Percentiles rank a stretch among this genome's conserved stretches.
These are phyloP conservation scores for Hydrolagus affinis DNA, from an alignment of 2,113 vertebrate genomes.

Conservation along the genomic window DNA sequence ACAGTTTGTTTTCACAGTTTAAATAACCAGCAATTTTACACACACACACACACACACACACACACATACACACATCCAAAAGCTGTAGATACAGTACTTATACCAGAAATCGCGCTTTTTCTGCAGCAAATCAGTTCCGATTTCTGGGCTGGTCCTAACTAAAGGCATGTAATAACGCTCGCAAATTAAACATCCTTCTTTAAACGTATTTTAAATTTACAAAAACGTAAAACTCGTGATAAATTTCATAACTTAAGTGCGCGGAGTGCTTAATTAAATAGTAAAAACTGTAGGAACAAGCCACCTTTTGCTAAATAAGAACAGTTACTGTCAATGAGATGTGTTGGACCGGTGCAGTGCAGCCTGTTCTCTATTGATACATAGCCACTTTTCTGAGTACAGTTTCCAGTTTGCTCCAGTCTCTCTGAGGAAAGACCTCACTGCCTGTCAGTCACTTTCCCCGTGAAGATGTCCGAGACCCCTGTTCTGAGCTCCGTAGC, in stretches of 20 bases:
- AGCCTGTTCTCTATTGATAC: background rate
- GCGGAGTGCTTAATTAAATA: slow-evolving; percentile 68
- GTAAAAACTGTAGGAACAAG: slow-evolving; percentile 62
- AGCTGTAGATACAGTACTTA: slow-evolving; percentile 13
- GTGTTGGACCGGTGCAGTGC: background rate
- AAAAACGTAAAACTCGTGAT: slow-evolving; percentile 61
- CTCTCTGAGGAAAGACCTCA: background rate
- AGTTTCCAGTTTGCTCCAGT: background rate
- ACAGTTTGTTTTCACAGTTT: slow-evolving; percentile 22
- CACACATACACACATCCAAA: slow-evolving; percentile 1
- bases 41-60: too few relatives aligned
- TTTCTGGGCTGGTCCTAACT: background rate
- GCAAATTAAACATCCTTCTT: slow-evolving; percentile 20
- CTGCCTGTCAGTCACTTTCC: background rate
- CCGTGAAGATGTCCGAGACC: background rate
- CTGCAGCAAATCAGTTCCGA: background rate
- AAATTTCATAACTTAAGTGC: slow-evolving; percentile 69
- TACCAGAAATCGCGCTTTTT: background rate
- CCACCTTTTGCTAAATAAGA: slow-evolving; percentile 60
- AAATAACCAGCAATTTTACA: slow-evolving; percentile 27
- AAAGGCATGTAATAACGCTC: background rate
- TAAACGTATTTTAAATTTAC: slow-evolving; percentile 51
- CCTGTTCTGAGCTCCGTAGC: background rate
- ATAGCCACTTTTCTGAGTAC: background rate
- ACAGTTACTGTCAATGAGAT: slow-evolving; percentile 37